Conservation (phyloP, 2,797 vertebrate species). For the Argya squamiceps region DNA sequence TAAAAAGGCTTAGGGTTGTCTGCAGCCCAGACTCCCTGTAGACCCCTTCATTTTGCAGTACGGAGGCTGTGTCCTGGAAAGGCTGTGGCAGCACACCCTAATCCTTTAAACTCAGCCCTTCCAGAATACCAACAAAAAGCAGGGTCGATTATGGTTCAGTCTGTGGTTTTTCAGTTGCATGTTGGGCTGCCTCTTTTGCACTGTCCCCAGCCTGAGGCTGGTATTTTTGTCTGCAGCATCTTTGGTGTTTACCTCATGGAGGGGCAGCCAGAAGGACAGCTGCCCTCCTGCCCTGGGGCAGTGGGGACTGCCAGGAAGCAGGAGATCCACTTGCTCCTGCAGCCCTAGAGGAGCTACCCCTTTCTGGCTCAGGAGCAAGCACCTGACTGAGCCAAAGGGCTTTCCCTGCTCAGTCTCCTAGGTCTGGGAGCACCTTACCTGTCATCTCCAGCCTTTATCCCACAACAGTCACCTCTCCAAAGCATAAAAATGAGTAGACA, state of each 20-base stretch:
- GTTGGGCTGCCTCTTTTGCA: not conserved
- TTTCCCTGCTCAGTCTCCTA: accelerated
- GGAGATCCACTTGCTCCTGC: not conserved
- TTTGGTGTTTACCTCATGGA: not conserved
- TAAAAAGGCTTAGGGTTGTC: not conserved
- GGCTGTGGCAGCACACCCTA: not conserved
- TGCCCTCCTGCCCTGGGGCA: accelerated
- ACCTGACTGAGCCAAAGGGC: not conserved
- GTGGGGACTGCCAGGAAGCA: not conserved
- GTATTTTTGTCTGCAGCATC: not conserved
- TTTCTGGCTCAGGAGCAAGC: not conserved
- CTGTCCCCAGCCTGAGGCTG: not conserved
- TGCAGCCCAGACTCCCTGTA: not conserved
- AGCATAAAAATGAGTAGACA: not conserved
- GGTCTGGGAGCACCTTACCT: not conserved
- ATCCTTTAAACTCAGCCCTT: not conserved
- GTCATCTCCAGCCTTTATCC: not conserved
- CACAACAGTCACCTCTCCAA: not conserved
- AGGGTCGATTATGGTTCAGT: not conserved
- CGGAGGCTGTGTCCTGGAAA: not conserved
- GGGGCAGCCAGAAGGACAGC: not conserved
- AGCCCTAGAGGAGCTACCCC: not conserved
- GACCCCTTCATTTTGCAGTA: not conserved
- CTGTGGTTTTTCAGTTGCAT: not conserved
- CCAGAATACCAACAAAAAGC: not conserved